These are phyloP conservation scores for Sebastes taczanowskii DNA, from an alignment of 2,797 vertebrate genomes.

Conservation along the genomic window DNA sequence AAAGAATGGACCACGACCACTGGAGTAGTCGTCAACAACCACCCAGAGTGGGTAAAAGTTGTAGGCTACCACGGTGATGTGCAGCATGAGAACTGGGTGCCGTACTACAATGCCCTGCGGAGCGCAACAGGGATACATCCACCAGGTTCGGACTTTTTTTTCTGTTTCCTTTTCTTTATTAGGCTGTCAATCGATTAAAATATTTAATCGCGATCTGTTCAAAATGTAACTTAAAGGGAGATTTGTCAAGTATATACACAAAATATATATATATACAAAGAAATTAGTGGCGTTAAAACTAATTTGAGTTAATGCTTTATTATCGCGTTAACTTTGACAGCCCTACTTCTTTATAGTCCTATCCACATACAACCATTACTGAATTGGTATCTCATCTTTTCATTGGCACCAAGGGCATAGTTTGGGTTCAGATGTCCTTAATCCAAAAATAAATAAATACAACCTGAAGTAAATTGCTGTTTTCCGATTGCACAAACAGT, in stretches of 20 bases:
- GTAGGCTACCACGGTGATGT: slow-evolving; percentile 87
- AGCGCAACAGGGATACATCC: slow-evolving; percentile 86
- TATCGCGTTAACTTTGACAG: too few species aligned
- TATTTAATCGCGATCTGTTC: too few species aligned
- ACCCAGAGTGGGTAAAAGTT: slow-evolving; percentile 96
- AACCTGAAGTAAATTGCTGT: not conserved
- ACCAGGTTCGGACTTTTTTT: slow-evolving; percentile 82
- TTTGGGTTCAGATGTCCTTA: not conserved
- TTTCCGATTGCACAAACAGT: not conserved
- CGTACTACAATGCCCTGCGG: slow-evolving; percentile 85
- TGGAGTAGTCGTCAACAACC: slow-evolving; percentile 90
- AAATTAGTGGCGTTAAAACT: too few species aligned
- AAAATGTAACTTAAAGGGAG: too few species aligned
- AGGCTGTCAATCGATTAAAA: too few species aligned
- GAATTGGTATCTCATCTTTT: not conserved
- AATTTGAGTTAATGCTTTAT: too few species aligned
- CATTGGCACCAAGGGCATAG: not conserved
- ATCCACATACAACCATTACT: not conserved
- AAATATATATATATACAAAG: too few species aligned
- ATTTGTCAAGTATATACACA: too few species aligned
- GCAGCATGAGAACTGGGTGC: slow-evolving; percentile 91
- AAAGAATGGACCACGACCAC: slow-evolving; percentile 96
- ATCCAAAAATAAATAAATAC: not conserved
- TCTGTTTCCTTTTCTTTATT: too few species aligned
- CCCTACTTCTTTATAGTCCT: not conserved